Evolutionary conservation across 2,113 vertebrate species (phyloP).

Genomic region (Zootoca vivipara): DNA sequence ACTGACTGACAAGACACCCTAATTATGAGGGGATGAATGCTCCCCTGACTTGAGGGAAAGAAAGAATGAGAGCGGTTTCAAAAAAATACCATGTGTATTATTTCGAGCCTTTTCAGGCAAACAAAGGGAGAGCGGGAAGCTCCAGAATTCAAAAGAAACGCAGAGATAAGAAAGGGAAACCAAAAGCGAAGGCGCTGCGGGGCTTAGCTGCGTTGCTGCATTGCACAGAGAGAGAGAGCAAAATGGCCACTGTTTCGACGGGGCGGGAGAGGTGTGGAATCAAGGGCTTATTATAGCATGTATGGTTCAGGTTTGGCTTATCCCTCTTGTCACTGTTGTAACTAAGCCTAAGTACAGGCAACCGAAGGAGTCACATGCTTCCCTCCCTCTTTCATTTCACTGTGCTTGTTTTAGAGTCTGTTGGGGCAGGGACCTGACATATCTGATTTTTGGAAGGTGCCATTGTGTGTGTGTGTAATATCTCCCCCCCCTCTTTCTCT

Average conservation of each 20-base stretch:
- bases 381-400: too few species aligned
- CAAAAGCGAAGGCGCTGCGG: conserved; percentile 9
- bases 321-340: too few species aligned
- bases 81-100: not conserved
- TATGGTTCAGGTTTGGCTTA: not conserved
- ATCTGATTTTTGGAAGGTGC: not conserved
- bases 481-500: too few species aligned
- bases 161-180: not conserved
- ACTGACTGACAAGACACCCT: not conserved
- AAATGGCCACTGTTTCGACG: not conserved
- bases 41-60: conserved; percentile 30
- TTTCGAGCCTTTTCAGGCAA: conserved; percentile 24
- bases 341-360: too few species aligned
- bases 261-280: not conserved
- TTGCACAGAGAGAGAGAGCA: not conserved
- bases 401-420: too few species aligned
- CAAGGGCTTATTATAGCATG: too few species aligned
- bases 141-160: not conserved
- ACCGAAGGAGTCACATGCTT: too few species aligned
- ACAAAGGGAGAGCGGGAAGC: not conserved
- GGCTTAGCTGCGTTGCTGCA: not conserved
- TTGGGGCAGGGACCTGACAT: too few species aligned
- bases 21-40: conserved; percentile 34
- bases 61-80: conserved; percentile 18
- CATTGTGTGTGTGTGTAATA: not conserved